Evolutionary conservation across 2,797 vertebrate species (phyloP).

Genomic region (Tadarida brasiliensis): DNA sequence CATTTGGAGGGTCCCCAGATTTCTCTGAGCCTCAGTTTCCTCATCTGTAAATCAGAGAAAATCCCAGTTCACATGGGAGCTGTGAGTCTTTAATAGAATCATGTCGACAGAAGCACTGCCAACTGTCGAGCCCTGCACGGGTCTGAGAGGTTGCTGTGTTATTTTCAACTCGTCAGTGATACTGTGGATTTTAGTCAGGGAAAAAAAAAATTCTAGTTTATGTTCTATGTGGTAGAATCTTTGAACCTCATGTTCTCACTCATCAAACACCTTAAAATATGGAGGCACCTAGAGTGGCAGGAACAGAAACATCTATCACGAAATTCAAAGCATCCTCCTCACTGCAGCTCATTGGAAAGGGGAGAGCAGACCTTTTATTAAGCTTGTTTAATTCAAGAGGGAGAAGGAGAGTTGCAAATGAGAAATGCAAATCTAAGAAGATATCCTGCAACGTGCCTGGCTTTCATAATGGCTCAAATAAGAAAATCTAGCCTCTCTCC

Average conservation of each 20-base stretch:
- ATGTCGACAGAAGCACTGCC: not conserved
- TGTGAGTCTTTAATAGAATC: not conserved
- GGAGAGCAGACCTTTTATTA: conserved; percentile 55
- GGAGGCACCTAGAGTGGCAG: conserved; percentile 14
- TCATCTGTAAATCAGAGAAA: not conserved
- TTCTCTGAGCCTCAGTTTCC: conserved; percentile 40
- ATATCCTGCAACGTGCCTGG: not conserved
- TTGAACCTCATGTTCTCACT: conserved; percentile 71
- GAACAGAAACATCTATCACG: conserved; percentile 35
- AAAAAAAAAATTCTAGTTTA: conserved; percentile 37
- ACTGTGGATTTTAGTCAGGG: conserved; percentile 9
- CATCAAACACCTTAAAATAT: conserved; percentile 74
- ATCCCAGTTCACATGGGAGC: not conserved
- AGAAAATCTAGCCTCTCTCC: not conserved
- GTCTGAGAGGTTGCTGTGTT: not conserved
- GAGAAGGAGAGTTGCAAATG: conserved; percentile 43
- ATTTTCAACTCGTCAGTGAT: not conserved
- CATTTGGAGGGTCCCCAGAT: not conserved
- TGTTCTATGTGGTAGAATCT: not conserved
- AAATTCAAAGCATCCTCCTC: conserved; percentile 40
- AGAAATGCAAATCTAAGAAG: conserved; percentile 60
- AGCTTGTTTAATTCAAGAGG: conserved; percentile 12
- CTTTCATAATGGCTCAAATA: conserved; percentile 17
- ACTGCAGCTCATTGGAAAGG: not conserved
- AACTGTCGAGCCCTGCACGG: not conserved